Evolutionary conservation across 1,140 invertebrate species (phyloP), one percentile per base, ranked within the genome.

Genomic region (Halictus rubicundus): DNA sequence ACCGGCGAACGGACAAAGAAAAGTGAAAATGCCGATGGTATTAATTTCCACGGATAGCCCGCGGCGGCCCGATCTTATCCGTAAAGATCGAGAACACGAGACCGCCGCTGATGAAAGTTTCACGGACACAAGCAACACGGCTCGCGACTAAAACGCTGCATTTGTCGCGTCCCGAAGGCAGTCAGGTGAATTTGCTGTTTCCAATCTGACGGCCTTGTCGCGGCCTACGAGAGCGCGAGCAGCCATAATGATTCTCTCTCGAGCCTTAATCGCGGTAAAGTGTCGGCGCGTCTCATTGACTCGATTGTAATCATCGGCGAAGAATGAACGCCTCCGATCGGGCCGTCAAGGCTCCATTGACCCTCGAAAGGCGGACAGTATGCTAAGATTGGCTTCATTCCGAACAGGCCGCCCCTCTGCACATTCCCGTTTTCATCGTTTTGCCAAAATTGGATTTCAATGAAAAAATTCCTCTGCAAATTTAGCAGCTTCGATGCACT

Each of bases 131-230:
- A 4, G 12, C 9, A 61, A 61, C 59, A 32, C 12, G 23, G 25
- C 27, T 12, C 70, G 60, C 71, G 61, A 73, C 60, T 74, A 52
- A 65, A 73, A 7, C 39, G 42, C 42, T 25, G 46, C 46, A 27
- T 73, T 73, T 21, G 63, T n/a, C 21, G 63, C 16, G 63, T 21
- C 57, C 32, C 66, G 69, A 72, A 78, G 49, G 77, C 61, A 25
- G 61, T 65, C 77, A 73, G 59, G 49, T 73, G 46, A 73, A 78
- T 64, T 73, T 72, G 27, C 69, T 65, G 69, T 73, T 73, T 65
- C 23, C 72, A 73, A 78, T 64, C 32, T 16, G 37, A 4, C 59
- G 69, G 42, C 77, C 68, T 78, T 72, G 32, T 12, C 75, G 75
- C 75, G 68, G 75, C 75, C 54, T 78, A 78, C 66, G 39, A 37